A percentile compares a stretch with the other conserved stretches of the same genome.
These are phyloP conservation scores for Melieria picta DNA, from an alignment of 2,888 invertebrate genomes.

Conservation along the genomic window DNA sequence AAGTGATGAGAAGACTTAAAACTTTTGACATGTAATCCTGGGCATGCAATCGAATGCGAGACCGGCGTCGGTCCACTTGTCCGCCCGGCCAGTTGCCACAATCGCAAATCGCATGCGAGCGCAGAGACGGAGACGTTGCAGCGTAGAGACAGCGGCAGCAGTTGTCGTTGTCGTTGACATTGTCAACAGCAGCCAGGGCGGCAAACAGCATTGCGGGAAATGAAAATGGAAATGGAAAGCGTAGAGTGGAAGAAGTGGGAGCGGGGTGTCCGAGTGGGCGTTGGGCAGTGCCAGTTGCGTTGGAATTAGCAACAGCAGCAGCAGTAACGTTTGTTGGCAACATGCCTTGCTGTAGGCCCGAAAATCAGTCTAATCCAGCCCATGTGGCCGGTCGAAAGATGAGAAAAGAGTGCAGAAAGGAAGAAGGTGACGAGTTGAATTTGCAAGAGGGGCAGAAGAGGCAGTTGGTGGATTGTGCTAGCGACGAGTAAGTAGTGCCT, in stretches of 20 bases:
- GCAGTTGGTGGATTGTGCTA: no score
- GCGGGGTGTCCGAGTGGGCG: neutral
- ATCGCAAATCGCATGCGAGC: neutral
- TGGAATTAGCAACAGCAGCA: neutral
- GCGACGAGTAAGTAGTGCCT: no score
- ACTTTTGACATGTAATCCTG: slow-evolving; percentile 43
- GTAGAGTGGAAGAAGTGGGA: neutral
- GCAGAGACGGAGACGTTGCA: neutral
- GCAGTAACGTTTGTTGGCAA: neutral
- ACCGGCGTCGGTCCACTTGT: no score
- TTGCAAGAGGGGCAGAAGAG: no score
- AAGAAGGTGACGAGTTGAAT: no score
- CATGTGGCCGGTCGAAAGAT: no score
- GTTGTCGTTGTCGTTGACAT: slow-evolving; percentile 28
- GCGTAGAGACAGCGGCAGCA: slow-evolving; percentile 4
- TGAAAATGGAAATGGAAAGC: neutral
- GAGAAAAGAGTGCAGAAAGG: no score
- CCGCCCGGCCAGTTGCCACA: no score
- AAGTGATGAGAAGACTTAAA: slow-evolving; percentile 44
- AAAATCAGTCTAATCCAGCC: slow-evolving; percentile 20
- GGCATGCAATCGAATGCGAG: no score
- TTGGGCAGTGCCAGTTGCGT: neutral
- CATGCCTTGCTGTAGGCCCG: slow-evolving; percentile 11
- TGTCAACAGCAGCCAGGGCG: slow-evolving; percentile 21
- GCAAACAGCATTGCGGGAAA: slow-evolving; percentile 10